These are phyloP conservation scores for Oryctes rhinoceros DNA, from an alignment of 1,140 invertebrate species.

Conservation along the genomic window DNA sequence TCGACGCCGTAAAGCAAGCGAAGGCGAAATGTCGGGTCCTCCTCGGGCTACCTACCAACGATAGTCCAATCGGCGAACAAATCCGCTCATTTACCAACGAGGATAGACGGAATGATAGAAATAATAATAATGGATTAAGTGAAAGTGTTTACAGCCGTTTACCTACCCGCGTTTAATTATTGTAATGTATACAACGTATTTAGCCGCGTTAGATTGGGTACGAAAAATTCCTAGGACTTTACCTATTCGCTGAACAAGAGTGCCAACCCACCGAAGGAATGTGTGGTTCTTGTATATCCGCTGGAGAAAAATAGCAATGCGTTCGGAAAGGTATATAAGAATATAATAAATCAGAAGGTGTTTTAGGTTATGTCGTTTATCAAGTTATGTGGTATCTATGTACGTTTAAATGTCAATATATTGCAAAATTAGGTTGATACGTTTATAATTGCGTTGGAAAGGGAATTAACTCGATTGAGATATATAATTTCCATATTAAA, in stretches of 20 bases:
- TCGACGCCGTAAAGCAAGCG: constrained; percentile 17
- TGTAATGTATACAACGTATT: constrained; percentile 15
- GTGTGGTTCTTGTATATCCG: neutral
- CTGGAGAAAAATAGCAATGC: neutral
- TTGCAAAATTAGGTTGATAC: constrained; percentile 30
- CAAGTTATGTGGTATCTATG: neutral
- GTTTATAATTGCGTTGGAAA: constrained; percentile 6
- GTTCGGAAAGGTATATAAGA: neutral
- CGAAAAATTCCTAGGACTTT: constrained; percentile 2
- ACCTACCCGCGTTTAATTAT: constrained; percentile 19
- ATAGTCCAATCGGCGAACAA: neutral
- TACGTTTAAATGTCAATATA: constrained; percentile 16
- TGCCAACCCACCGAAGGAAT: constrained; percentile 30
- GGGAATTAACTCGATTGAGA: neutral
- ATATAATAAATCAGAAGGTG: constrained; percentile 20
- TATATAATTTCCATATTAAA: neutral
- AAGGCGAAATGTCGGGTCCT: constrained; percentile 27
- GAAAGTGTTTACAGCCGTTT: constrained; percentile 18
- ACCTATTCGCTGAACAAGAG: neutral
- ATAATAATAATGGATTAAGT: neutral
- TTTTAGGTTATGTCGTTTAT: constrained; percentile 25
- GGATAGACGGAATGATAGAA: neutral
- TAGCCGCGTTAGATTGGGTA: neutral
- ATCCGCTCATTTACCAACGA: neutral
- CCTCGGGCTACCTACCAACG: constrained; percentile 25